Evolutionary conservation across 2,888 invertebrate species (phyloP).

Genomic region (Pomacea canaliculata): DNA sequence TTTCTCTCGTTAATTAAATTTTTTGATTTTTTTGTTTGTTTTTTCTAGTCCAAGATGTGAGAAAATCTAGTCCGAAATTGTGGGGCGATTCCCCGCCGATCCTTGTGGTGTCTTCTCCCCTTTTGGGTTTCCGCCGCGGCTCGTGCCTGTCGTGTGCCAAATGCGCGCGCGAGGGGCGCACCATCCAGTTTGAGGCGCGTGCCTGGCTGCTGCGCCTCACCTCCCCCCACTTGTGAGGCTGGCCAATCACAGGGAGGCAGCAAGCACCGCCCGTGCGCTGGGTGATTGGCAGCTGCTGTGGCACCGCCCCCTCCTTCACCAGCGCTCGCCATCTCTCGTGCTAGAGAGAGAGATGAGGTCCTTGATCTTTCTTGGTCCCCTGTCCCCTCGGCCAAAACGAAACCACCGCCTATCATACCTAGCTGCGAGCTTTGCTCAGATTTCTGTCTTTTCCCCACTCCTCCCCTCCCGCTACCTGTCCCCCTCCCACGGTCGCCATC

Average conservation of each 20-base stretch:
- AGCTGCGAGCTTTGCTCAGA: too few relatives aligned
- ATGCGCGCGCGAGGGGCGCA: conserved; percentile 20
- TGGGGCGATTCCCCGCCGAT: background rate
- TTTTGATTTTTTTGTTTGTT: too few relatives aligned
- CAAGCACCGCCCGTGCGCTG: conserved; percentile 4
- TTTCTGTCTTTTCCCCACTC: background rate
- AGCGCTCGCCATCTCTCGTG: background rate
- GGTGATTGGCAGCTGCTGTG: conserved; percentile 10
- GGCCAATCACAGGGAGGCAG: conserved; percentile 15
- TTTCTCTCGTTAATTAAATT: too few relatives aligned
- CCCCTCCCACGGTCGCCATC: background rate
- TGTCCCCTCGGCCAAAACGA: too few relatives aligned
- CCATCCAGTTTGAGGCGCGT: conserved; percentile 27
- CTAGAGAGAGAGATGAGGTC: background rate
- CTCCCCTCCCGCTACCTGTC: background rate
- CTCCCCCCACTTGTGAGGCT: background rate
- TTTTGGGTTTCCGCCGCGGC: conserved; percentile 2
- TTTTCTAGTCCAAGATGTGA: too few relatives aligned
- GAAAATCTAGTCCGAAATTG: too few relatives aligned
- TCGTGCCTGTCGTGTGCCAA: conserved; percentile 27
- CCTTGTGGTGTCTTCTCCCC: background rate
- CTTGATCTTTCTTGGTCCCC: background rate
- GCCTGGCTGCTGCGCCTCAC: conserved; percentile 15
- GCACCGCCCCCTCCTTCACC: conserved; percentile 11
- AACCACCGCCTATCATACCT: too few relatives aligned